Evolutionary conservation across 2,888 invertebrate genomes (phyloP), one percentile per base, ranked within the genome.

Genomic region (Platycheirus albimanus): DNA sequence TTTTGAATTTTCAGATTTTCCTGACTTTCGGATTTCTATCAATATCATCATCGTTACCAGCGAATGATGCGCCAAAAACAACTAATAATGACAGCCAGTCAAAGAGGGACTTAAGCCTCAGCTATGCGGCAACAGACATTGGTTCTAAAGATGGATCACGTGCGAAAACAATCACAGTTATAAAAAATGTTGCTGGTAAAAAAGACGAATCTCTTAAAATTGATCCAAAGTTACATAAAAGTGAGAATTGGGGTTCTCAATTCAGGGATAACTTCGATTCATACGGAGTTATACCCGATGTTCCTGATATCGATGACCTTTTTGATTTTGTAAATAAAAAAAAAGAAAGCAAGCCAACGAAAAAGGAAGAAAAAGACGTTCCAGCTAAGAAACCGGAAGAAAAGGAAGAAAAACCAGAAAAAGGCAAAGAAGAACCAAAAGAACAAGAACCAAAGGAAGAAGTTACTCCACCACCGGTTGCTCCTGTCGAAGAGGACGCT

Each of bases 101-200:
- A 7, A 90, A 90, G 72, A 76, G 90, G 43, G 91, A 91, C 58
- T 85, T 90, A n/a, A 91, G 90, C 78, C 86, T 89, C 33, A 91
- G 91, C 69, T 91, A 90, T 87, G 86, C 91, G 7, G 91, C 91
- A 10, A 90, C 91, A 61, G 89, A 91, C 47, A 90, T 91, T 52
- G 89, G 89, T 30, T 89, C 90, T 36, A 90, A 89, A 71, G 88
- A 89, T 56, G 91, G 91, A 7, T 89, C 90, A 1, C 90, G 88
- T 56, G 87, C 91, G 3, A 91, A 91, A 87, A 91, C 91, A 52
- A 88, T 91, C 20, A 90, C 91, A 0, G 90, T 91, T 6, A 89
- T 91, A 71, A 91, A 91, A 84, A 91, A 89, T 85, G 78, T 90
- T 3, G 87, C 86, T 15, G 85, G 85, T 19, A 88, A 87, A 74